phyloP scores from a whole-genome alignment of 1,140 invertebrate species.

The Whitmania pigra region DNA sequence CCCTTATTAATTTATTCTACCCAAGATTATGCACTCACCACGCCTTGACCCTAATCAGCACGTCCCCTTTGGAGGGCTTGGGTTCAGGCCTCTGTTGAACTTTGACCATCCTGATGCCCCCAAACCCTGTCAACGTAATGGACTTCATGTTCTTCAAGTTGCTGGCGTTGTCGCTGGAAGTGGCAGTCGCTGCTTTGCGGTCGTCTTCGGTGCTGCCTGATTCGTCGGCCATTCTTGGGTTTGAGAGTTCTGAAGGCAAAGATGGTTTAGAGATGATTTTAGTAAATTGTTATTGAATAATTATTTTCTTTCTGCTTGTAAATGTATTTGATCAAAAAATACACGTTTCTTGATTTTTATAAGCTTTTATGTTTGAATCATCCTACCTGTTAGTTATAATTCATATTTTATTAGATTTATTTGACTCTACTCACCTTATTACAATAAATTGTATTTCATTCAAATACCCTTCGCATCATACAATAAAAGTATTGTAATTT shows the following conservation, averaged over 20 bases:
- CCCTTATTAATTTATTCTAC: background rate
- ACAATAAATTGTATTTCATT: too few relatives aligned
- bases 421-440: too few relatives aligned
- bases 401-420: too few relatives aligned
- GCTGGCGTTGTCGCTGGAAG: conserved; percentile 9
- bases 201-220: conserved; percentile 4
- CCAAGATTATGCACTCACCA: conserved; percentile 57
- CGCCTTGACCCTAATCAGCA: conserved; percentile 67
- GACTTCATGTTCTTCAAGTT: conserved; percentile 40
- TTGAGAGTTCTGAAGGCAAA: background rate
- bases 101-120: conserved; percentile 69
- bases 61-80: conserved; percentile 58
- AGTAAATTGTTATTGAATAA: too few relatives aligned
- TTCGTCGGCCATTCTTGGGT: background rate
- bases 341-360: too few relatives aligned
- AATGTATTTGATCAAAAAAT: too few relatives aligned
- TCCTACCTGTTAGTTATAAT: too few relatives aligned
- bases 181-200: background rate
- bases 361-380: too few relatives aligned
- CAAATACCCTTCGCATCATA: too few relatives aligned
- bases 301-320: too few relatives aligned
- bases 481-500: too few relatives aligned
- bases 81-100: conserved; percentile 65
- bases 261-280: too few relatives aligned
- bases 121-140: conserved; percentile 65